Evolutionary conservation across 2,113 vertebrate genomes (phyloP).

Genomic region (Takifugu flavidus): DNA sequence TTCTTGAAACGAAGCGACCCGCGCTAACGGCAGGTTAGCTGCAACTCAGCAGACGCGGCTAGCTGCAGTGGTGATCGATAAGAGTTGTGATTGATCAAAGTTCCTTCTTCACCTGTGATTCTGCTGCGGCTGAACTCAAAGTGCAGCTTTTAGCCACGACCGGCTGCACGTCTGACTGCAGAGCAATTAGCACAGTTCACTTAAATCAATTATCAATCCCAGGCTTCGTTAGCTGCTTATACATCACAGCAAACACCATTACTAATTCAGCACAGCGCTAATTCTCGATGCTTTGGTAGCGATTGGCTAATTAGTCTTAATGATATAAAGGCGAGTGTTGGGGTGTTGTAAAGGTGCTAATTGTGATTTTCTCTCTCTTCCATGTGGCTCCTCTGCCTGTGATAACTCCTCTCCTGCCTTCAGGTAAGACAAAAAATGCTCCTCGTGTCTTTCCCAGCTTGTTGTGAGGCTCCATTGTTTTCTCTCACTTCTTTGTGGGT

Average conservation of each 20-base stretch:
- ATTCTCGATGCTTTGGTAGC: constrained; percentile 49
- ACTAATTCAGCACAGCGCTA: constrained; percentile 43
- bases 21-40: constrained; percentile 54
- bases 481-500: background rate
- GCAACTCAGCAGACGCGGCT: constrained; percentile 15
- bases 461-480: background rate
- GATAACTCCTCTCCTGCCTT: constrained; percentile 14
- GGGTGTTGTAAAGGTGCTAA: constrained; percentile 4
- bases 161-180: constrained; percentile 28
- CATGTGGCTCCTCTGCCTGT: constrained; percentile 5
- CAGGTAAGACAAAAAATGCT: constrained; percentile 62
- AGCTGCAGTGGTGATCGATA: background rate
- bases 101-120: constrained; percentile 3
- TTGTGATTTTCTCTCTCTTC: constrained; percentile 20
- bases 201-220: constrained; percentile 66
- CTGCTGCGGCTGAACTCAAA: constrained; percentile 34
- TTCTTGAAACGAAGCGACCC: constrained; percentile 41
- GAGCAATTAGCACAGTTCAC: constrained; percentile 63
- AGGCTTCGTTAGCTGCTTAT: constrained; percentile 58
- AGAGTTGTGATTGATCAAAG: constrained; percentile 17
- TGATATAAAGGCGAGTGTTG: constrained; percentile 15
- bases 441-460: background rate
- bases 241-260: constrained; percentile 31
- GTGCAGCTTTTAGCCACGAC: constrained; percentile 6
- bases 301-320: constrained; percentile 50